Evolutionary conservation across 1,140 invertebrate genomes (phyloP).

Genomic region (Chionoecetes opilio): DNA sequence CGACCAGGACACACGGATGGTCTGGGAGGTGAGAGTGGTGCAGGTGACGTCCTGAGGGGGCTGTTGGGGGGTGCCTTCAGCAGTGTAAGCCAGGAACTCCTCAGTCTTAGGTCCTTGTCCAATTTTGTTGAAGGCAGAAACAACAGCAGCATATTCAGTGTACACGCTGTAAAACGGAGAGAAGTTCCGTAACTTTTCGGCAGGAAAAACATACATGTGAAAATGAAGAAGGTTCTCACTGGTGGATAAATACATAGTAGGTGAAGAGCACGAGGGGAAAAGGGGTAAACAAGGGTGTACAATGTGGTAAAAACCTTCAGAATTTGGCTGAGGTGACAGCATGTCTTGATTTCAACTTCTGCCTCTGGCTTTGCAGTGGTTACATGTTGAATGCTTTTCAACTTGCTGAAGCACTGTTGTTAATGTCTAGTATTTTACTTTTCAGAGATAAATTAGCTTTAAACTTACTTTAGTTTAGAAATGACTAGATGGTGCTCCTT

Average conservation of each 20-base stretch:
- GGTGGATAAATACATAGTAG: no score
- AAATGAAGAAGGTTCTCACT: no score
- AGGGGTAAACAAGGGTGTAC: no score
- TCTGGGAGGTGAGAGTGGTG: conserved; percentile 95
- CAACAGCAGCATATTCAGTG: conserved; percentile 97
- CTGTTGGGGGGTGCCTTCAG: conserved; percentile 96
- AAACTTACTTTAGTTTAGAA: conserved; percentile 89
- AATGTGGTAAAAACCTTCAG: no score
- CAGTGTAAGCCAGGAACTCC: conserved; percentile 95
- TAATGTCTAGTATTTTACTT: not conserved
- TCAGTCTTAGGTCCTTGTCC: conserved; percentile 95
- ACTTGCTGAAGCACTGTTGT: conserved; percentile 42
- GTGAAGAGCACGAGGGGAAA: no score
- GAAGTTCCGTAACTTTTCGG: no score
- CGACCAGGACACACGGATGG: conserved; percentile 96
- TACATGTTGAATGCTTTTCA: no score
- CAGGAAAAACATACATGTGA: no score
- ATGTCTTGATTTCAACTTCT: no score
- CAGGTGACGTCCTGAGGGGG: conserved; percentile 96
- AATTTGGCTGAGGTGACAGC: no score
- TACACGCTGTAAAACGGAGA: conserved; percentile 88
- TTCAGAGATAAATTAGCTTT: not conserved
- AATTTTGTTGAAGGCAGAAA: conserved; percentile 97
- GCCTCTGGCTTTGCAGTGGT: no score
- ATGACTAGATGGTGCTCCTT: conserved; percentile 93